Evolutionary conservation across 2,888 invertebrate genomes (phyloP).

Genomic region (Papilio demoleus): DNA sequence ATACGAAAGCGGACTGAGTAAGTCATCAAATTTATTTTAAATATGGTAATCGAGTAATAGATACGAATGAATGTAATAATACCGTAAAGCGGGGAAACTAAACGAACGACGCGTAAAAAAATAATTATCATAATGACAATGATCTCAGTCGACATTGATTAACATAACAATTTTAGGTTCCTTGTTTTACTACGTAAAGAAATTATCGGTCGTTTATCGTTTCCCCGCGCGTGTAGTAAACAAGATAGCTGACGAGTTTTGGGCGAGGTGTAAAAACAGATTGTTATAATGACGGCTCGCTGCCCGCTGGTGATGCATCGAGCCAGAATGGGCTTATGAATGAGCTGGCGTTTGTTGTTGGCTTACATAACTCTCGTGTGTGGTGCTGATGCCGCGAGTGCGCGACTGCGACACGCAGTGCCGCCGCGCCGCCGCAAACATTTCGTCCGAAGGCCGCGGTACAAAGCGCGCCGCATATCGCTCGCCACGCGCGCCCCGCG

Average conservation of each 20-base stretch:
- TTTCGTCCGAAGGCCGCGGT: conserved; percentile 76
- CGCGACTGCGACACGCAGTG: conserved; percentile 48
- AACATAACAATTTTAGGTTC: conserved; percentile 67
- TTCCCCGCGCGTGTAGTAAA: conserved; percentile 55
- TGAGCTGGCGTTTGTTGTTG: conserved; percentile 72
- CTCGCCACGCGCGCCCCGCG: conserved; percentile 77
- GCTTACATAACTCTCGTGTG: conserved; percentile 73
- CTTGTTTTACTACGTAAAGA: conserved; percentile 72
- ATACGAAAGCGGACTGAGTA: conserved; percentile 18
- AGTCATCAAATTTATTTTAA: conserved; percentile 35
- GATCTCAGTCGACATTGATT: conserved; percentile 69
- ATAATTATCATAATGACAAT: conserved; percentile 73
- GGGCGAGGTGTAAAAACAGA: conserved; percentile 43
- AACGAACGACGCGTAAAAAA: conserved; percentile 49
- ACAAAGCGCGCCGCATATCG: conserved; percentile 73
- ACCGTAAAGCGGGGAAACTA: conserved; percentile 37
- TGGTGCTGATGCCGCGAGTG: conserved; percentile 48
- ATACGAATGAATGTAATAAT: conserved; percentile 32
- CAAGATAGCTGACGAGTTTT: conserved; percentile 49
- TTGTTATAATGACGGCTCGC: conserved; percentile 42
- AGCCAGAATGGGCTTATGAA: conserved; percentile 69
- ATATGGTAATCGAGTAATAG: conserved; percentile 36
- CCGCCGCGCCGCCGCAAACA: conserved; percentile 65
- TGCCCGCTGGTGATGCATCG: conserved; percentile 57
- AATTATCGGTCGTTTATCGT: conserved; percentile 69